These are phyloP conservation scores for Cololabis saira DNA, from an alignment of 2,113 vertebrate species.

Conservation along the genomic window DNA sequence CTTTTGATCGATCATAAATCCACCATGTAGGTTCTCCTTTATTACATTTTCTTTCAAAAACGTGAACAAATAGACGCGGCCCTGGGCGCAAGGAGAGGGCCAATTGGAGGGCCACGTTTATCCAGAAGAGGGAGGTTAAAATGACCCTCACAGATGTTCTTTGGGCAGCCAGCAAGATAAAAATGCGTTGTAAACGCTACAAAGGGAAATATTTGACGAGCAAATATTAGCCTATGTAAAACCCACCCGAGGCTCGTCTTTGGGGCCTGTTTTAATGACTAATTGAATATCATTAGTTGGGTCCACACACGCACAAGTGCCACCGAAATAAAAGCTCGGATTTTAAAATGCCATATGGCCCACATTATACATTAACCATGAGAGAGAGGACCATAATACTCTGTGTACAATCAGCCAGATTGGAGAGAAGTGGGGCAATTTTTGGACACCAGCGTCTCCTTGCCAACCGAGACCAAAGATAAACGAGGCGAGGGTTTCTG, in stretches of 20 bases:
- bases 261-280: slow-evolving; percentile 88
- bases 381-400: slow-evolving; percentile 75
- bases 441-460: slow-evolving; percentile 81
- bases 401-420: slow-evolving; percentile 68
- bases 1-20: slow-evolving; percentile 87
- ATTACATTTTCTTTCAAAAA: slow-evolving; percentile 85
- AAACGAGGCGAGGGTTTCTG: slow-evolving; percentile 54
- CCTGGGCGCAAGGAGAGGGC: slow-evolving; percentile 65
- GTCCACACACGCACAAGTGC: slow-evolving; percentile 84
- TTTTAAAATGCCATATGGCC: slow-evolving; percentile 91
- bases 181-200: slow-evolving; percentile 89
- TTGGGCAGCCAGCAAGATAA: slow-evolving; percentile 82
- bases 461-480: slow-evolving; percentile 78
- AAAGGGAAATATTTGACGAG: slow-evolving; percentile 92
- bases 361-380: slow-evolving; percentile 94
- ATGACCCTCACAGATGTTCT: slow-evolving; percentile 87
- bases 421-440: slow-evolving; percentile 59
- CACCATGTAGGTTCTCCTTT: slow-evolving; percentile 80
- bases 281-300: slow-evolving; percentile 94
- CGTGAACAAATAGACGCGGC: slow-evolving; percentile 84
- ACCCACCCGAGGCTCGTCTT: slow-evolving; percentile 82
- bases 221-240: slow-evolving; percentile 89
- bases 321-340: slow-evolving; percentile 81
- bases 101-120: slow-evolving; percentile 77
- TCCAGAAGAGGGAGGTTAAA: slow-evolving; percentile 76